Base-by-base conservation (phyloP, 2,113 vertebrate genomes). In the Xyliphius kryptos region DNA sequence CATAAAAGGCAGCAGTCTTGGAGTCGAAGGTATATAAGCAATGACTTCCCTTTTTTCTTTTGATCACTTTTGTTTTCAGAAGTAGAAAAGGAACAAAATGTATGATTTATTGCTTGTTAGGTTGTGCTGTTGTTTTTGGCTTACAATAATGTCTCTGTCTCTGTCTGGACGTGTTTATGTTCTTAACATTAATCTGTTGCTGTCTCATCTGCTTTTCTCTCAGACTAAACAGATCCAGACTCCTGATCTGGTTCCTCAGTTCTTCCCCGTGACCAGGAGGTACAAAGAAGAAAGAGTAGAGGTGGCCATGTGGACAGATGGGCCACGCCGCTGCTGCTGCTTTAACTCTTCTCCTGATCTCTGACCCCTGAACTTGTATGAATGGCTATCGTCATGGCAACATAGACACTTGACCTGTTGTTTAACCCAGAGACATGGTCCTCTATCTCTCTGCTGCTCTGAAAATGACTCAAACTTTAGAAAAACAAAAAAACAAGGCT, bases 301-400 rank as follows among this genome's bases (percentile, higher is more conserved):
- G 71, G 79, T 74, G 63, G 60, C 74, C 68, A n/a, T 69, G 38
- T 72, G 68, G 76, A 84, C 85, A 86, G 83, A 82, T 85, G 83
- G 80, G 82, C 78, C 70, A 63, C 64, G 66, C 21, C 40, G 68
- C 75, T 69, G 74, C 76, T 77, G 74, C 63, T 60, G 40, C 70
- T 66, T 73, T 70, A 74, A 72, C 79, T 80, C 81, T 77, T 74
- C 36, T 10, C 38, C 50, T 70, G 53, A 65, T 43, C 61, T 68
- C 68, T 70, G 69, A 71, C 70, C 75, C 77, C 37, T 13, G 58
- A 71, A 81, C 41, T 72, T 79, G 70, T 71, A 19, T 1, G 73
- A 80, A 75, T 20, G 14, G 69, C 76, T 65, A 61, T 83, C 61
- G 44, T 77, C 81, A 84, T 74, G 75, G 81, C 76, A 79, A 86